These are phyloP conservation scores for Aleiodes alternator DNA, from an alignment of 2,888 invertebrate genomes.

Conservation along the genomic window DNA sequence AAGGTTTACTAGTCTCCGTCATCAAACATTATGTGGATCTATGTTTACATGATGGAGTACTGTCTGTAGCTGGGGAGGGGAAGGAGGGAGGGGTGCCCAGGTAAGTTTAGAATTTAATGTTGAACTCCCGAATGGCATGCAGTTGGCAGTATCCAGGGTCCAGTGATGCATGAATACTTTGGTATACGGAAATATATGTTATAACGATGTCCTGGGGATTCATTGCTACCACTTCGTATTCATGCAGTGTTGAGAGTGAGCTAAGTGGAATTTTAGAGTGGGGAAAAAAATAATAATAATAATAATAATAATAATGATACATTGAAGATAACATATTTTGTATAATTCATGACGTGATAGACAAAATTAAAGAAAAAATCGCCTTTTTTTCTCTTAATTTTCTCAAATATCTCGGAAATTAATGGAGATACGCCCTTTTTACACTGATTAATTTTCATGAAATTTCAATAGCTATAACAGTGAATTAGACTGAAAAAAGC, in stretches of 20 bases:
- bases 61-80: neutral
- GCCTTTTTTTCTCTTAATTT: no score
- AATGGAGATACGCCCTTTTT: no score
- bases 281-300: no score
- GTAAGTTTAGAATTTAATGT: constrained; percentile 43
- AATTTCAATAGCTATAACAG: no score
- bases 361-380: no score
- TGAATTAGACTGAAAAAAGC: no score
- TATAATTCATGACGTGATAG: no score
- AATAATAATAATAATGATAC: no score
- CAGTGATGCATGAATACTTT: constrained; percentile 35
- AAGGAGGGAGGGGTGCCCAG: neutral
- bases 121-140: neutral
- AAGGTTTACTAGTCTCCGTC: constrained; percentile 30
- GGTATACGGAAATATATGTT: constrained; percentile 12
- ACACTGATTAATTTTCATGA: no score
- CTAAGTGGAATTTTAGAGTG: neutral
- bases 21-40: constrained; percentile 41
- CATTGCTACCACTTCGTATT: constrained; percentile 17
- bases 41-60: constrained; percentile 38
- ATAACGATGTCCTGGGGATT: constrained; percentile 31
- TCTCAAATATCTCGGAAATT: no score
- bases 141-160: neutral
- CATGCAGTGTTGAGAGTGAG: constrained; percentile 4
- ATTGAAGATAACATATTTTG: no score